Percentiles rank a stretch among this genome's conserved stretches.
Conservation (phyloP, 2,797 vertebrate species). For the Jordanella pulchra region DNA sequence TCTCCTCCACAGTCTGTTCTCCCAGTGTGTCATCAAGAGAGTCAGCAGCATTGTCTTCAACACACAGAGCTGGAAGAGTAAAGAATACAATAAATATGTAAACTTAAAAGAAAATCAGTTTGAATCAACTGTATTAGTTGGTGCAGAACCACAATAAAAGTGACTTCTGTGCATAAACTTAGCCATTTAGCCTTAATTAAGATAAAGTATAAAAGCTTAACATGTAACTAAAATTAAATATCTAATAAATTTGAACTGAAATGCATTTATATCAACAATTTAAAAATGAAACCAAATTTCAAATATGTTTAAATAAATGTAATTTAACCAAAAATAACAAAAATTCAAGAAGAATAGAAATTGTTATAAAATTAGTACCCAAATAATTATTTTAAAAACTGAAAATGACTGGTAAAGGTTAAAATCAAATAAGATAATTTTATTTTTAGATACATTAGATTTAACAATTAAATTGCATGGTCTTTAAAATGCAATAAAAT, state of each 20-base stretch:
- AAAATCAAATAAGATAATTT: background rate
- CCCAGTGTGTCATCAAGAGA: constrained; percentile 64
- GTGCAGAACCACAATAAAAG: background rate
- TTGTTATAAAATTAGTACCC: background rate
- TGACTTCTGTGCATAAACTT: background rate
- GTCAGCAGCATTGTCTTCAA: constrained; percentile 44
- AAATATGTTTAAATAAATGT: background rate
- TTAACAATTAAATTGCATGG: background rate
- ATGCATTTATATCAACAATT: background rate
- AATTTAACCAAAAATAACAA: background rate
- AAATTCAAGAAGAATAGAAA: background rate
- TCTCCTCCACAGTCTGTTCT: constrained; percentile 65
- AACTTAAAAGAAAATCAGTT: background rate
- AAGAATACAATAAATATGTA: background rate
- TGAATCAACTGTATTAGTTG: background rate
- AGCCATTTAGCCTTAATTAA: background rate
- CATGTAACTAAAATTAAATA: background rate
- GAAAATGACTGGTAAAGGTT: background rate
- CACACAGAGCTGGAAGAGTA: constrained; percentile 69
- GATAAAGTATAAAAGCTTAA: background rate
- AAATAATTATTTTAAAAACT: background rate
- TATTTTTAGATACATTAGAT: too few relatives aligned
- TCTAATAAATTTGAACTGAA: background rate
- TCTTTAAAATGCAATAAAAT: background rate
- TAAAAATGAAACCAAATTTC: background rate